Evolutionary conservation across 64 coral and sea anemone genomes (phyloP), one percentile per base, ranked within the genome.

Genomic region (Dendrophyllia cribrosa): DNA sequence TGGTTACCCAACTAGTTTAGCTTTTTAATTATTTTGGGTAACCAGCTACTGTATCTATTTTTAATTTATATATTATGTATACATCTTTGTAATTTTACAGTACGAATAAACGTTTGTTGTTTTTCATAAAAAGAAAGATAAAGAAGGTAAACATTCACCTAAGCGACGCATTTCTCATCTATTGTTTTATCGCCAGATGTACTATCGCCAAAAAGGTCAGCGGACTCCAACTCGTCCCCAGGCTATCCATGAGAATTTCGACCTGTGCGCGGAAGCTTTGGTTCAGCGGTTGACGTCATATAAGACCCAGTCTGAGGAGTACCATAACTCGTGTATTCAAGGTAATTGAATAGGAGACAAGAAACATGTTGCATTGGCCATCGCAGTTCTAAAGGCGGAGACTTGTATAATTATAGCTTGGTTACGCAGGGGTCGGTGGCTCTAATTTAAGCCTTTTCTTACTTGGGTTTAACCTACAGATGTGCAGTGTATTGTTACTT

Each of bases 311-410:
- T 85, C 94, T 12, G 94, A 96, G 8, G 97, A 99, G 60, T 99
- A 99, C 77, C 94, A 98, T 65, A 98, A 98, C 63, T 99, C 97
- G 0, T 99, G 94, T 59, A 99, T 99, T 58, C 97, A 96, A 86
- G 97, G 94, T 99, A 43, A 78, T 43, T 50, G 0, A 81, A 61
- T 16, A 10, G 61, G 58, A 5, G 20, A 74, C 15, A 62, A 48
- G 15, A 44, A 69, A 45, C 43, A 4, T 7, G 2, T 34, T 34
- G 26, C 16, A 14, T 73, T 73, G 26, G 5, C 44, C 2, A 4
- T 73, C 12, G 25, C 16, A 5, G 12, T 56, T 56, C 53, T 56
- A 6, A 56, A 56, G 53, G 7, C 34, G 0, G 34, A 34, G 34
- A 34, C 34, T 34, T 34, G 34, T 34, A 34, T 34, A 34, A 34